Conservation (phyloP, 2,113 vertebrate species). For the Perognathus longimembris region DNA sequence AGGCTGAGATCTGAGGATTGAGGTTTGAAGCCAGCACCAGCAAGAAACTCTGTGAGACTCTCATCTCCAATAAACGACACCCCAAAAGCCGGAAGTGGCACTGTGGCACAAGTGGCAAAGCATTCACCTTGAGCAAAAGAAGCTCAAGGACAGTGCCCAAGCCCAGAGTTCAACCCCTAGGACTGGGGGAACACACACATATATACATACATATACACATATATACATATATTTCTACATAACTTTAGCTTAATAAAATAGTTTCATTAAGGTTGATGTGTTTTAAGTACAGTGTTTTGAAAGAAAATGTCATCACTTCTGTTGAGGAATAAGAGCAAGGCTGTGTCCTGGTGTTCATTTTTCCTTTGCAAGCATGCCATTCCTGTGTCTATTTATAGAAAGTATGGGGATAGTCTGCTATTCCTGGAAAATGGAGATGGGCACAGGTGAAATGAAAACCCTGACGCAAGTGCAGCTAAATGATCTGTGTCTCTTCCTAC, state of each 20-base stretch:
- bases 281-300: slow-evolving; percentile 17
- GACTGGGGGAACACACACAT: too few relatives aligned
- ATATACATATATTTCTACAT: too few relatives aligned
- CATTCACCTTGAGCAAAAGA: too few relatives aligned
- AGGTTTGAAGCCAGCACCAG: too few relatives aligned
- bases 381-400: neutral
- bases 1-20: too few relatives aligned
- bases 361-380: neutral
- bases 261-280: slow-evolving; percentile 31
- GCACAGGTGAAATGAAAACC: slow-evolving; percentile 21
- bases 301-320: slow-evolving; percentile 45
- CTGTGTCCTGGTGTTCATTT: neutral
- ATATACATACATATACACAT: too few relatives aligned
- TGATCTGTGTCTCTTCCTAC: neutral
- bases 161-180: too few relatives aligned
- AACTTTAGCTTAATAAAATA: slow-evolving; percentile 50
- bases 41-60: neutral
- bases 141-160: too few relatives aligned
- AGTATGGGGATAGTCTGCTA: neutral
- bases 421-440: neutral
- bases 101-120: too few relatives aligned
- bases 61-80: too few relatives aligned
- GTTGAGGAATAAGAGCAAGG: neutral
- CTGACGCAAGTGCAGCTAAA: slow-evolving; percentile 1
- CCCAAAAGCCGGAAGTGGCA: too few relatives aligned